A percentile compares a stretch with the other conserved stretches of the same genome.
These are phyloP conservation scores for Microplitis demolitor DNA, from an alignment of 1,140 invertebrate genomes.

Conservation along the genomic window DNA sequence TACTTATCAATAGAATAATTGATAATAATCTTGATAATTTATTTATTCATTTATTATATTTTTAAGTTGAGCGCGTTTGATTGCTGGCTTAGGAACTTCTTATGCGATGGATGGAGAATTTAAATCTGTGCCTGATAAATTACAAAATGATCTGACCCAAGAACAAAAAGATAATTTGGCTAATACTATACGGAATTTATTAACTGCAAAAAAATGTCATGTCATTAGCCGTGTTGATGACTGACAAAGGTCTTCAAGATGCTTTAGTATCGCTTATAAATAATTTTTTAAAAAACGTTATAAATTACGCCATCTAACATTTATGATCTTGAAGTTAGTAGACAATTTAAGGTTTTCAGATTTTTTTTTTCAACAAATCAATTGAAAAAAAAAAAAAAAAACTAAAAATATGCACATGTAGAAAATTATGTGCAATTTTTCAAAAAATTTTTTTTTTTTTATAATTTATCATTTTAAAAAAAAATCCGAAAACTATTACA, in stretches of 20 bases:
- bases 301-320: neutral
- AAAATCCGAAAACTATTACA: no score
- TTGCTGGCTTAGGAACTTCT: neutral
- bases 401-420: no score
- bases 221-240: slow-evolving; percentile 6
- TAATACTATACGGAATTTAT: slow-evolving; percentile 15
- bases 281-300: neutral
- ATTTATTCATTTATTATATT: no score
- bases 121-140: slow-evolving; percentile 30
- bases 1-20: neutral
- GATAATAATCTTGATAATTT: no score
- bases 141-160: slow-evolving; percentile 22
- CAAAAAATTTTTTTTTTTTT: no score
- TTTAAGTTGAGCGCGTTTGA: neutral
- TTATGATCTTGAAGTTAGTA: no score
- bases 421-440: no score
- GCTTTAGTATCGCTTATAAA: neutral
- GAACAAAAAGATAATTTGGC: slow-evolving; percentile 29
- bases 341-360: no score
- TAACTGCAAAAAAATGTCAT: slow-evolving; percentile 27
- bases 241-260: neutral
- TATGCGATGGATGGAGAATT: slow-evolving; percentile 22
- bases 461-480: no score
- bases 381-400: no score
- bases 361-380: no score